Conservation (phyloP, 2,113 vertebrate species). For the Apus apus region DNA sequence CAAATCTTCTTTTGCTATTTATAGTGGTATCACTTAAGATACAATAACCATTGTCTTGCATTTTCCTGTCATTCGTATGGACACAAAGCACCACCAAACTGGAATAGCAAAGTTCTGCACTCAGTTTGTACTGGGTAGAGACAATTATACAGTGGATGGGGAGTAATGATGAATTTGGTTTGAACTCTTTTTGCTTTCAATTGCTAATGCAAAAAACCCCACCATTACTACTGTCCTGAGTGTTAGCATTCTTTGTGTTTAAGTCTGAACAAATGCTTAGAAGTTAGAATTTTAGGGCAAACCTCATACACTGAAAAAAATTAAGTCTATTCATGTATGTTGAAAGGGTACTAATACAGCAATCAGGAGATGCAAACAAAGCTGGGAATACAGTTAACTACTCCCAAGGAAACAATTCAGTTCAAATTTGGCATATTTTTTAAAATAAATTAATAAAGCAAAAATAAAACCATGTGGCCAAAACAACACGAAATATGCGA, state of each 20-base stretch:
- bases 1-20: not conserved
- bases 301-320: not conserved
- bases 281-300: not conserved
- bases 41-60: not conserved
- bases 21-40: not conserved
- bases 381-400: not conserved
- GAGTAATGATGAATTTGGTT: not conserved
- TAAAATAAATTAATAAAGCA: not conserved
- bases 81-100: not conserved
- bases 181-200: not conserved
- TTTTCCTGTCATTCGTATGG: not conserved
- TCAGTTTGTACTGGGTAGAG: not conserved
- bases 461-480: not conserved
- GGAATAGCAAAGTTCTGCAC: not conserved
- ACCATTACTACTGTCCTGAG: not conserved
- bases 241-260: not conserved
- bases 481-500: not conserved
- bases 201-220: not conserved
- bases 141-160: not conserved
- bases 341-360: not conserved
- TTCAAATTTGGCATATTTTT: not conserved
- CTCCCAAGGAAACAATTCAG: not conserved
- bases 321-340: not conserved
- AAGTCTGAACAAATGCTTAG: not conserved
- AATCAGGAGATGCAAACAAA: not conserved